Evolutionary conservation across 1,140 invertebrate genomes (phyloP).

Genomic region (Arion vulgaris): DNA sequence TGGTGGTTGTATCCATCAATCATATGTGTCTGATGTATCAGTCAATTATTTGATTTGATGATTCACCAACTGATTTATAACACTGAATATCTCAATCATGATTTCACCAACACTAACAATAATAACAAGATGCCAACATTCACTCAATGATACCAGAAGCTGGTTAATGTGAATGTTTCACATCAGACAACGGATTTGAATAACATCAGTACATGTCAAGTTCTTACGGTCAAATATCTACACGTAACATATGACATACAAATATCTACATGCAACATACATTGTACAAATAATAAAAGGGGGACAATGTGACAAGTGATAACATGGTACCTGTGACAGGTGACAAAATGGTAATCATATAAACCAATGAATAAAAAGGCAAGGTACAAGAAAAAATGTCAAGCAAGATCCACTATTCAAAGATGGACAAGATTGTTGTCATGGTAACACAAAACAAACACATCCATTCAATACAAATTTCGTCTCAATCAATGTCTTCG

Average conservation of each 20-base stretch:
- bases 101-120: no score
- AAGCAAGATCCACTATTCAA: conserved; percentile 36
- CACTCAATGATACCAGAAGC: no score
- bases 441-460: conserved; percentile 11
- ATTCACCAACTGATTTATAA: no score
- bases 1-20: no score
- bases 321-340: no score
- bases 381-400: background rate
- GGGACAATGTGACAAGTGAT: background rate
- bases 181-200: no score
- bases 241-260: background rate
- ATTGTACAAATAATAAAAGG: background rate
- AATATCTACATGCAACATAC: background rate
- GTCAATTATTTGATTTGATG: no score
- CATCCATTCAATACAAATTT: conserved; percentile 49
- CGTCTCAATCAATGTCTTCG: conserved; percentile 36
- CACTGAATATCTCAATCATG: no score
- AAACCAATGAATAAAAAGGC: background rate
- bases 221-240: background rate
- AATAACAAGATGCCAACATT: no score
- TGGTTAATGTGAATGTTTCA: no score
- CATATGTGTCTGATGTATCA: no score
- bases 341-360: background rate
- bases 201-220: background rate
- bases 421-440: conserved; percentile 47